These are phyloP conservation scores for Spodoptera litura DNA, from an alignment of 1,140 invertebrate species.

Conservation along the genomic window DNA sequence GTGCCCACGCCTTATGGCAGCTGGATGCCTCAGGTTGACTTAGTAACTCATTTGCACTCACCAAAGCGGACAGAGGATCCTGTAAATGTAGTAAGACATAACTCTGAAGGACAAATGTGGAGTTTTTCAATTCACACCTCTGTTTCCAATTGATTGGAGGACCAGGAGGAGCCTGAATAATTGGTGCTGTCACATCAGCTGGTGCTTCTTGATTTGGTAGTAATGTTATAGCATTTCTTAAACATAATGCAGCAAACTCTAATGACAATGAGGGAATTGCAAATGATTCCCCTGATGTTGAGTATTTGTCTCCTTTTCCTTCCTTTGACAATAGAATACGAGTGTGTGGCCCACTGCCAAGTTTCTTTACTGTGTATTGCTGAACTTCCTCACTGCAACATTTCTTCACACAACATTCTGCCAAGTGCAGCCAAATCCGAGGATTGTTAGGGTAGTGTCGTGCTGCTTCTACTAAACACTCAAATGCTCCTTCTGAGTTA, in stretches of 20 bases:
- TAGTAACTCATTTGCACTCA: conserved; percentile 91
- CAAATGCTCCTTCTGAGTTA: conserved; percentile 94
- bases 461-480: conserved; percentile 95
- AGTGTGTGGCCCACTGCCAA: conserved; percentile 79
- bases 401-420: conserved; percentile 93
- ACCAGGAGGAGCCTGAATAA: conserved; percentile 81
- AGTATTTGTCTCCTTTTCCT: conserved; percentile 80
- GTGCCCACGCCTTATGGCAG: conserved; percentile 91
- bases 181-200: conserved; percentile 62
- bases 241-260: conserved; percentile 95
- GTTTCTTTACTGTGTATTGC: conserved; percentile 77
- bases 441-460: conserved; percentile 95
- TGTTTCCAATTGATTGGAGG: conserved; percentile 82
- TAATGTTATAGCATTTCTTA: conserved; percentile 93
- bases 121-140: conserved; percentile 84
- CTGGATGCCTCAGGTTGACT: conserved; percentile 83
- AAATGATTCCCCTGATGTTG: conserved; percentile 89
- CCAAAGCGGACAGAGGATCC: conserved; percentile 93
- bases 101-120: conserved; percentile 92
- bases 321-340: conserved; percentile 77
- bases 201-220: conserved; percentile 77
- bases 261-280: conserved; percentile 95
- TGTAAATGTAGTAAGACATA: conserved; percentile 95
- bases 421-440: conserved; percentile 95
- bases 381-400: conserved; percentile 78